These are phyloP conservation scores for Psittacara wagleri DNA, from an alignment of 2,113 vertebrate species.

Conservation along the genomic window DNA sequence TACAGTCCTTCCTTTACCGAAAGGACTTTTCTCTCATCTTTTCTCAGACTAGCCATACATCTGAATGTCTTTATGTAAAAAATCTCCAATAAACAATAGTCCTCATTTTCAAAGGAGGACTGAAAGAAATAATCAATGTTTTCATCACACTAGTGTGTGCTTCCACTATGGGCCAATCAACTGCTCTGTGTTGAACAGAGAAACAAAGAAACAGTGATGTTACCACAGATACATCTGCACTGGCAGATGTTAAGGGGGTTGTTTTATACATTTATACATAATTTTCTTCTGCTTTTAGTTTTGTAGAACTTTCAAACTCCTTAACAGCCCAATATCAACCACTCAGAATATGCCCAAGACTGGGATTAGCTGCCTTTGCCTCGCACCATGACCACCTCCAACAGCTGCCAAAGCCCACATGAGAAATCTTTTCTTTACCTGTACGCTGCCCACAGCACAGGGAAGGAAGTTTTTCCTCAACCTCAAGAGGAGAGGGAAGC, in stretches of 20 bases:
- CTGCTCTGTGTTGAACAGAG: not conserved
- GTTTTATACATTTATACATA: not conserved
- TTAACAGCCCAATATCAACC: not conserved
- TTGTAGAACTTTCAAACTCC: not conserved
- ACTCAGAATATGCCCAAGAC: not conserved
- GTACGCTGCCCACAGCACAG: not conserved
- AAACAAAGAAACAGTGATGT: not conserved
- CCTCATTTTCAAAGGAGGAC: not conserved
- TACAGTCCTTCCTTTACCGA: not conserved
- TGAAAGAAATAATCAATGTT: not conserved
- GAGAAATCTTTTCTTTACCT: not conserved
- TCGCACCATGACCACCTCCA: not conserved
- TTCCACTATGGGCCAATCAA: not conserved
- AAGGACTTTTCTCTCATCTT: not conserved
- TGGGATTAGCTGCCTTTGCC: not conserved
- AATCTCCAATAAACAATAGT: not conserved
- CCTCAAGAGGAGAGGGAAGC: not conserved
- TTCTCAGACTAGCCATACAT: not conserved
- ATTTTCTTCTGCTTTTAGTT: not conserved
- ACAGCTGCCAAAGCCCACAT: not conserved
- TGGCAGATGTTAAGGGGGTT: not conserved
- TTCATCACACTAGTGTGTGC: not conserved
- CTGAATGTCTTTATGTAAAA: not conserved
- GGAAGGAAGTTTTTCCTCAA: not conserved
- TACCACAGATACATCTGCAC: not conserved